These are phyloP conservation scores for Sciurus niger DNA, from an alignment of 2,113 vertebrate species.

Conservation along the genomic window DNA sequence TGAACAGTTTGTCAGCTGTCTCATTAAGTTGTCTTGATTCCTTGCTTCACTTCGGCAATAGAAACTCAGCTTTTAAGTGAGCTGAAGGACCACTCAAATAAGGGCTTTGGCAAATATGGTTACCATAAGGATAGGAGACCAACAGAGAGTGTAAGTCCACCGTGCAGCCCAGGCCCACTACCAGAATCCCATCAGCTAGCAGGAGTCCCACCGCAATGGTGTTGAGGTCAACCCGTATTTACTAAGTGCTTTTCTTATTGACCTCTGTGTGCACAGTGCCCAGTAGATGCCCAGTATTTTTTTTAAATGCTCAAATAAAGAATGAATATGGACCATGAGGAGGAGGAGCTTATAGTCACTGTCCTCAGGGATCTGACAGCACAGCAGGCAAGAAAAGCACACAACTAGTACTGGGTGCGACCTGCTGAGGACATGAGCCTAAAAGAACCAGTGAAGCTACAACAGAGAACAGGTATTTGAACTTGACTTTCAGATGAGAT, in stretches of 20 bases:
- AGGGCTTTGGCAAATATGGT: not conserved
- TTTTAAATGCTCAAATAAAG: not conserved
- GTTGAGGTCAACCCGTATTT: not conserved
- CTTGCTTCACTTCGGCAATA: conserved; percentile 18
- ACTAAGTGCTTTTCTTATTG: not conserved
- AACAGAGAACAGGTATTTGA: not conserved
- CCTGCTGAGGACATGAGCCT: not conserved
- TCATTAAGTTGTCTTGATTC: conserved; percentile 41
- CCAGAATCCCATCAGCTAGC: not conserved
- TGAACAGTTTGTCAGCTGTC: not conserved
- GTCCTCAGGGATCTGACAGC: not conserved
- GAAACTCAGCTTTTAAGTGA: not conserved
- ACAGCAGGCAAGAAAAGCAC: not conserved
- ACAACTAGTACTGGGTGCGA: no score
- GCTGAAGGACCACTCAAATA: not conserved
- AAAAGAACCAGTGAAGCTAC: not conserved
- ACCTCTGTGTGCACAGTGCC: not conserved
- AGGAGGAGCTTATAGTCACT: not conserved
- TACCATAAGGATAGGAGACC: not conserved
- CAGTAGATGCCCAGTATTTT: not conserved
- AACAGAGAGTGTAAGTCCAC: not conserved
- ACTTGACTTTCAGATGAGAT: not conserved
- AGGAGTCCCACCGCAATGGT: not conserved
- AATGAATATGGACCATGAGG: not conserved
- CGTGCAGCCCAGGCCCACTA: not conserved